Conservation (phyloP, 1,140 invertebrate species). For the Meloidogyne floridensis region DNA sequence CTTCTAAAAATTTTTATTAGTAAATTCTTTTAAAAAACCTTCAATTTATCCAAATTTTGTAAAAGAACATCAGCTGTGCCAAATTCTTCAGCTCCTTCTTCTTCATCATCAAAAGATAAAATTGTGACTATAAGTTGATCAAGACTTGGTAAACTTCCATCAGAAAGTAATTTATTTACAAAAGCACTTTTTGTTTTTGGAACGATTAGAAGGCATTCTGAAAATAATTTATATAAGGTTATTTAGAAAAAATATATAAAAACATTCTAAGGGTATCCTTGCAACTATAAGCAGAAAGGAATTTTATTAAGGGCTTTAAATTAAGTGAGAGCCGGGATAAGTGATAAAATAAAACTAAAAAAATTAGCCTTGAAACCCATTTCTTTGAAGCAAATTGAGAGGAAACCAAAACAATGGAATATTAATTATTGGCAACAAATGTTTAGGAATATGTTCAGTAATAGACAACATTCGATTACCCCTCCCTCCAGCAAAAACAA, state of each 20-base stretch:
- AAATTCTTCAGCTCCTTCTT: constrained; percentile 43
- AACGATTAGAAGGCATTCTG: constrained; percentile 22
- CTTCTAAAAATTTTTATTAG: constrained; percentile 31
- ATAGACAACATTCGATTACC: constrained; percentile 50
- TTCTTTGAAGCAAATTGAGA: constrained; percentile 41
- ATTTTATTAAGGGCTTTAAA: no score
- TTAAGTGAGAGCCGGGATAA: no score
- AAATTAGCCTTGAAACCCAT: constrained; percentile 42
- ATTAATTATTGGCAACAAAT: constrained; percentile 47
- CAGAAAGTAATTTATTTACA: constrained; percentile 36
- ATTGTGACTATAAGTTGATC: constrained; percentile 43
- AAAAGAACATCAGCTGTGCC: constrained; percentile 51
- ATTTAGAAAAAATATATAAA: neutral
- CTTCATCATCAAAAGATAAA: constrained; percentile 27
- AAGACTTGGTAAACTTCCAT: constrained; percentile 34
- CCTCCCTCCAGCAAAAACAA: constrained; percentile 51
- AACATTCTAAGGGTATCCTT: no score
- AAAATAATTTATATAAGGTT: neutral
- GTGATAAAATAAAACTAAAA: neutral
- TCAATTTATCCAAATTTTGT: constrained; percentile 35
- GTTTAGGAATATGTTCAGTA: constrained; percentile 48
- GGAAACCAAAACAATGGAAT: constrained; percentile 54
- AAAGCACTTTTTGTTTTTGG: constrained; percentile 36
- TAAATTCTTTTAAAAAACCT: constrained; percentile 18
- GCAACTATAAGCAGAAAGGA: no score